These are phyloP conservation scores for Chloropsis hardwickii DNA, from an alignment of 2,113 vertebrate species.

Conservation along the genomic window DNA sequence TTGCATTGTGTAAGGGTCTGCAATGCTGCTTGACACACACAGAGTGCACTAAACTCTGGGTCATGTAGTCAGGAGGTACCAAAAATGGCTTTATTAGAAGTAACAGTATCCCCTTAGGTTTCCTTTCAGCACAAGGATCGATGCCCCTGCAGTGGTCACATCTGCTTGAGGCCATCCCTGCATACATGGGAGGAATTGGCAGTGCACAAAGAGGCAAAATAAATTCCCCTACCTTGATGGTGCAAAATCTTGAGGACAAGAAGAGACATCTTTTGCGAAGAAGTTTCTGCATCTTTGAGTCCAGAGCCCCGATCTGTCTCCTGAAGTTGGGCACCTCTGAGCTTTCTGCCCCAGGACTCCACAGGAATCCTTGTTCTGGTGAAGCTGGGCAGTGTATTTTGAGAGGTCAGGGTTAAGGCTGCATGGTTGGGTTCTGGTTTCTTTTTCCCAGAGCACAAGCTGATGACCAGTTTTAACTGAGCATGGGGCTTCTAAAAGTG, in stretches of 20 bases:
- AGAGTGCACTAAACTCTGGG: neutral
- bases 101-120: neutral
- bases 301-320: neutral
- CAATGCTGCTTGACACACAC: neutral
- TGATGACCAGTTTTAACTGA: neutral
- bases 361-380: neutral
- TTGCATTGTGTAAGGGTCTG: neutral
- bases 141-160: neutral
- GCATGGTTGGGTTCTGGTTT: neutral
- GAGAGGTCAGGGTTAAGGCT: neutral
- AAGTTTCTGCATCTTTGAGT: neutral
- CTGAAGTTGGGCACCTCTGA: neutral
- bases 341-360: neutral
- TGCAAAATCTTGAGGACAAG: neutral
- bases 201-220: neutral
- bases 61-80: neutral
- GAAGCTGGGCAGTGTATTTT: neutral
- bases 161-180: neutral
- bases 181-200: accelerated
- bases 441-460: neutral
- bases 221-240: neutral
- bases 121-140: neutral
- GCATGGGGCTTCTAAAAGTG: neutral
- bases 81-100: neutral
- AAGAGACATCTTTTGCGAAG: neutral